These are phyloP conservation scores for Ceyx cyanopectus DNA, from an alignment of 2,113 vertebrate species.

Conservation along the genomic window DNA sequence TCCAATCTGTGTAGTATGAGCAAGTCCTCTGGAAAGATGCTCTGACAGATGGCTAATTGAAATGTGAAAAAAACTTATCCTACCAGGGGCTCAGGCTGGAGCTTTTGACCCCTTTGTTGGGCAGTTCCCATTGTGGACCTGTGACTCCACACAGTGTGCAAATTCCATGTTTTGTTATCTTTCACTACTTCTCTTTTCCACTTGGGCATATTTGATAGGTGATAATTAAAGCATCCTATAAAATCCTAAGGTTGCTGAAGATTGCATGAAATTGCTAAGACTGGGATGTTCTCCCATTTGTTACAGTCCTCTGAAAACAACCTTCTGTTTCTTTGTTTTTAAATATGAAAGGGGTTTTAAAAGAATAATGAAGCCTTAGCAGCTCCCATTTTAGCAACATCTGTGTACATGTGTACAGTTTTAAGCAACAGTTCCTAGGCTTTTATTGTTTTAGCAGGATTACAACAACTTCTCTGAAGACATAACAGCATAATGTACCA, in stretches of 20 bases:
- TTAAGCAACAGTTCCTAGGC: not conserved
- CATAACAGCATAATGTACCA: not conserved
- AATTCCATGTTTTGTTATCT: not conserved
- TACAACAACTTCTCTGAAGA: not conserved
- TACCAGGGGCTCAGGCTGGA: not conserved
- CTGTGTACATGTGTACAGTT: not conserved
- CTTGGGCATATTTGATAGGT: not conserved
- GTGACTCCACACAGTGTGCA: not conserved
- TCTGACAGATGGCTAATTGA: conserved; percentile 47
- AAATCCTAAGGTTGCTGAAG: not conserved
- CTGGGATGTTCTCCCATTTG: not conserved
- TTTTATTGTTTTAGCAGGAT: not conserved
- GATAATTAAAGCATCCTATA: not conserved
- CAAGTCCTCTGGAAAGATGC: conserved; percentile 27
- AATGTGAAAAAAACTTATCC: not conserved
- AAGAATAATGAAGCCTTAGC: not conserved
- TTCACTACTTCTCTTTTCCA: not conserved
- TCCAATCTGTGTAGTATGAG: not conserved
- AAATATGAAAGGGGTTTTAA: not conserved
- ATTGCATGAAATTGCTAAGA: not conserved
- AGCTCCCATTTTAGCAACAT: not conserved
- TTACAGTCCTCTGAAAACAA: not conserved
- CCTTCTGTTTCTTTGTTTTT: not conserved
- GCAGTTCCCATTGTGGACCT: not conserved
- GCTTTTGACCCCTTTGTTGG: not conserved